phyloP scores from a whole-genome alignment of 2,888 invertebrate genomes.

The Phyllotreta striolata region DNA sequence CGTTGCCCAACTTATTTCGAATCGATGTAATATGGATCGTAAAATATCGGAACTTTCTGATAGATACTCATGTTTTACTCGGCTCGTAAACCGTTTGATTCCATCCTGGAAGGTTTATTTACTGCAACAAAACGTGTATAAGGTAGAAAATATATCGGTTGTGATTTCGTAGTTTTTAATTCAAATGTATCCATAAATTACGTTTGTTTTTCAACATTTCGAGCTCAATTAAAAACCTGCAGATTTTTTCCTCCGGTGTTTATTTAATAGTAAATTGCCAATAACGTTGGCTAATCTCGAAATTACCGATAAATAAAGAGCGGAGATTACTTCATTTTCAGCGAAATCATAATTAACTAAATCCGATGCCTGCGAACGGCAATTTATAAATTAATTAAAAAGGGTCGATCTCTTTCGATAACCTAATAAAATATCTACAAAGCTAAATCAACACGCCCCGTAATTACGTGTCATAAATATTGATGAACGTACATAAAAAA shows the following conservation, averaged over 20 bases:
- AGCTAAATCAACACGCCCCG: constrained; percentile 31
- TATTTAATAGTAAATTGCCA: constrained; percentile 9
- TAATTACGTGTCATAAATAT: constrained; percentile 31
- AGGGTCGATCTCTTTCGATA: constrained; percentile 27
- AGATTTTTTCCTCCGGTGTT: neutral
- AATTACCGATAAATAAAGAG: constrained; percentile 16
- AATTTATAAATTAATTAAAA: constrained; percentile 31
- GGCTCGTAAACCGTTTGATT: constrained; percentile 4
- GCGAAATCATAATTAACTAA: constrained; percentile 25
- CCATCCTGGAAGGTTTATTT: constrained; percentile 7
- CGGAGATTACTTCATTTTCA: constrained; percentile 13
- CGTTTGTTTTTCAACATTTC: neutral
- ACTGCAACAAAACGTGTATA: neutral
- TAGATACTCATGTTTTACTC: constrained; percentile 11
- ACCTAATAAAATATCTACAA: constrained; percentile 28
- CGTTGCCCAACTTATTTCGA: constrained; percentile 2
- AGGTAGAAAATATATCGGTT: neutral
- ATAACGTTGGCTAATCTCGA: constrained; percentile 9
- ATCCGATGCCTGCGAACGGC: constrained; percentile 24
- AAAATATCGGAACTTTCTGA: constrained; percentile 6
- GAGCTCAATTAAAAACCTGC: neutral
- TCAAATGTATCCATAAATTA: neutral
- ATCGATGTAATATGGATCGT: constrained; percentile 12
- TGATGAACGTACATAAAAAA: constrained; percentile 22
- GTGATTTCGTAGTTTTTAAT: neutral